Evolutionary conservation across 2,113 vertebrate genomes (phyloP), one percentile per base, ranked within the genome.

Genomic region (Lates calcarifer): DNA sequence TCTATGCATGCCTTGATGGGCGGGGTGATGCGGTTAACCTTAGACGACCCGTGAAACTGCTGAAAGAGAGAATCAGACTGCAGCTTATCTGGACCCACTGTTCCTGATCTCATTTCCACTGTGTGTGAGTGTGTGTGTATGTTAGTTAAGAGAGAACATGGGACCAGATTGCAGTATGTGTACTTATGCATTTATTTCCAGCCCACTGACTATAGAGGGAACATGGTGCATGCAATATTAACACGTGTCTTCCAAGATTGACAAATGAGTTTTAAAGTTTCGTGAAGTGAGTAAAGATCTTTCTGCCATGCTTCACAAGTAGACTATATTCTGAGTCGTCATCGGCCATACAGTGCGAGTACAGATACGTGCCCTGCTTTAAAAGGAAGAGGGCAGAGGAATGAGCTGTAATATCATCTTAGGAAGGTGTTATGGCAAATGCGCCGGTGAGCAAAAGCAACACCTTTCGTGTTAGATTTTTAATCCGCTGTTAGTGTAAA

Each of bases 21-120:
- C 17, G n/a, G 24, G 0, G 28, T 41, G 56, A 80, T 39, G 69
- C 62, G 17, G 65, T 81, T 82, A 76, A 80, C 61, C 72, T 41
- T 35, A 6, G 1, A 20, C 10, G 80, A 86, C 58, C 68, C 24
- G 10, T 24, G 55, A 77, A 87, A 71, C 77, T 61, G 63, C 55
- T 14, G 17, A 31, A 33, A 66, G 39, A 80, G 66, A 81, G 79
- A 55, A 64, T 79, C 62, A 56, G 63, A 61, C 39, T 41, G 43
- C 62, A 28, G 49, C 69, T 86, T 65, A 77, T 69, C 24, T 58
- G 47, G 20, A 61, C 43, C 11, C 51, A 5, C 26, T 49, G 69
- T 20, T 77, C 60, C 41, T 67, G 39, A 74, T 57, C 73, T 77
- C 49, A 39, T 62, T 18, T 47, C 18, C 45, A 4, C 13, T 43